Evolutionary conservation across 2,888 invertebrate genomes (phyloP), one percentile per base, ranked within the genome.

Genomic region (Chymomyza procnemis): DNA sequence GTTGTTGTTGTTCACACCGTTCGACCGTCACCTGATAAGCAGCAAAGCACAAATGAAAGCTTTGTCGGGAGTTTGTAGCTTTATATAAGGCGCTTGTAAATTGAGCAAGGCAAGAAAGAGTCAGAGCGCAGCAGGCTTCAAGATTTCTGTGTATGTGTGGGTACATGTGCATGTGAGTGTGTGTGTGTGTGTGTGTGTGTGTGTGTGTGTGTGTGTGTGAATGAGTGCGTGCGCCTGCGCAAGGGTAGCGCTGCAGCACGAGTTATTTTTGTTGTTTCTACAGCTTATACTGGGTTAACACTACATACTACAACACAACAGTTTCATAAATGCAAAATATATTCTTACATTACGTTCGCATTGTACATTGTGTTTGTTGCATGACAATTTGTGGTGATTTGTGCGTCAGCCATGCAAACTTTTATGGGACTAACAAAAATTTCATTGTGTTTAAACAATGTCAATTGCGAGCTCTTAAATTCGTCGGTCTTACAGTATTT

Each of bases 11-110:
- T 21, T 61, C 18, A 22, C 41, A 14, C 41, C 47, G 50, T 66
- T 56, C 80, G 73, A 70, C 72, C 77, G 82, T 79, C 76, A 69
- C 71, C 71, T 86, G 71, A 80, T 79, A 79, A 78, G 73, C 71
- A 75, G 76, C 78, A 66, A 83, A 6, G 75, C 79, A 60, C 76
- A 87, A 89, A 88, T 89, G 89, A 84, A 83, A 78, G 82, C 82
- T 77, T 69, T 67, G 63, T 65, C 61, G 77, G 77, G 74, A 70
- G 78, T 74, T 78, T 74, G 74, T 72, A 78, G 88, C 85, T 87
- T 88, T 89, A 87, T 89, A 89, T 87, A 79, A 75, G 67, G 48
- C 61, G 69, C 73, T 71, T 71, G 71, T 66, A 78, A 80, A 72
- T 74, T 64, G 63, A 62, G 21, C 66, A 50, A 30, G 34, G 56